phyloP scores from a whole-genome alignment of 2,113 vertebrate species.

The Cettia cetti region DNA sequence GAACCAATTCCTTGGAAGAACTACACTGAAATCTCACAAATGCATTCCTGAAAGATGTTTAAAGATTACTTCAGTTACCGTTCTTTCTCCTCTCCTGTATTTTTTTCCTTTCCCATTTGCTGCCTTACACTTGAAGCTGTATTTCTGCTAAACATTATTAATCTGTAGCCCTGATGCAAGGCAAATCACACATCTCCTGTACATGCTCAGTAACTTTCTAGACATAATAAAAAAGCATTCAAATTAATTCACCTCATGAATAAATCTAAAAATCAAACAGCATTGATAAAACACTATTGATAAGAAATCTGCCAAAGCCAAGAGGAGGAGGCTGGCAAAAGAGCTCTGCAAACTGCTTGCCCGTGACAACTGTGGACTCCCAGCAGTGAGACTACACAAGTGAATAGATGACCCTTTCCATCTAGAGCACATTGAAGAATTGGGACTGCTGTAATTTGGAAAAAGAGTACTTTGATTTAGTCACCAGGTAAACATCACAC shows the following conservation, averaged over 20 bases:
- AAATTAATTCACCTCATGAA: not conserved
- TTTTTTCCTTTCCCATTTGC: not conserved
- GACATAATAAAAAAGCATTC: not conserved
- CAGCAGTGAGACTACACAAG: not conserved
- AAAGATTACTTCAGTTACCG: not conserved
- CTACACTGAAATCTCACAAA: not conserved
- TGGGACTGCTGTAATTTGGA: not conserved
- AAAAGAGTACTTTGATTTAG: not conserved
- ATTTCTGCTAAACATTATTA: not conserved
- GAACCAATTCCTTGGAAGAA: not conserved
- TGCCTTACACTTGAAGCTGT: not conserved
- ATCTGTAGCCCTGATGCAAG: not conserved
- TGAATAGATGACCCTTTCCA: not conserved
- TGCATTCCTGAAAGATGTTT: not conserved
- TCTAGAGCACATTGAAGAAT: not conserved
- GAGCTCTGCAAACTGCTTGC: not conserved
- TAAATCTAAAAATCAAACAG: not conserved
- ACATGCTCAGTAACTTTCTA: not conserved
- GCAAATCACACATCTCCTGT: not conserved
- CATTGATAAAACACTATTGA: not conserved
- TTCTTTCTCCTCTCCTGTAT: not conserved
- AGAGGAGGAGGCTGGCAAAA: not conserved
- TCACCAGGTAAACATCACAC: not conserved
- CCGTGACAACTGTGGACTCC: fast-evolving
- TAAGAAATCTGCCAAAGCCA: not conserved